Percentiles rank a stretch among this genome's conserved stretches.
These are phyloP conservation scores for Drosophila micromelanica DNA, from an alignment of 1,140 invertebrate genomes.

Conservation along the genomic window DNA sequence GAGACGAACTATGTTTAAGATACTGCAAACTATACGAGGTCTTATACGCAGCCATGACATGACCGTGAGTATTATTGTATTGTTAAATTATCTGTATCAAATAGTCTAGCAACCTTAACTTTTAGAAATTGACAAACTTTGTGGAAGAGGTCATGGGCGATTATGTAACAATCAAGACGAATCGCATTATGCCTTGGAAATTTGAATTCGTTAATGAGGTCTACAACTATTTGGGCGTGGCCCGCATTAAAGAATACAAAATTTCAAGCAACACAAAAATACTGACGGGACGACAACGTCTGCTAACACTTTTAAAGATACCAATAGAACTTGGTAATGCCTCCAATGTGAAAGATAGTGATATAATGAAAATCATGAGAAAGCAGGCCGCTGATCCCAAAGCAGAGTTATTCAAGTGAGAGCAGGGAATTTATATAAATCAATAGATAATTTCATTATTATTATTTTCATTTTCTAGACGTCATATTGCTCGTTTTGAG, in stretches of 20 bases:
- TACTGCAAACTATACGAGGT: conserved; percentile 56
- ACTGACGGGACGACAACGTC: conserved; percentile 36
- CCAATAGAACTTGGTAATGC: not conserved
- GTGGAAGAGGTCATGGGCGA: conserved; percentile 73
- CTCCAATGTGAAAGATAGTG: not conserved
- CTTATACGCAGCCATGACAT: conserved; percentile 31
- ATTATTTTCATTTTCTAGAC: conserved; percentile 27
- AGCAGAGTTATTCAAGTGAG: conserved; percentile 58
- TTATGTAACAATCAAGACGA: conserved; percentile 69
- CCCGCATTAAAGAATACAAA: conserved; percentile 68
- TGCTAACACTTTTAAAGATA: conserved; percentile 44
- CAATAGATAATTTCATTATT: not conserved
- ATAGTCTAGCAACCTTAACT: not conserved
- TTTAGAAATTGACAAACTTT: conserved; percentile 57
- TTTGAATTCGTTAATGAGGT: conserved; percentile 83
- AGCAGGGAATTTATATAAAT: too few species aligned
- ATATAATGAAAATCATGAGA: not conserved
- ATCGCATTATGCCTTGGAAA: conserved; percentile 80
- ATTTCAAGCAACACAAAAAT: conserved; percentile 42
- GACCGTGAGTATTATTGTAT: conserved; percentile 28
- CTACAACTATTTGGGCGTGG: conserved; percentile 73
- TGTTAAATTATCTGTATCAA: not conserved
- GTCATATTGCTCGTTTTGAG: conserved; percentile 49
- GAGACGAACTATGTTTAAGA: conserved; percentile 69
- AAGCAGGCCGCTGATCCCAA: conserved; percentile 30